A percentile compares a stretch with the other conserved stretches of the same genome.
These are phyloP conservation scores for Coryphaenoides rupestris DNA, from an alignment of 2,113 vertebrate genomes.

Conservation along the genomic window DNA sequence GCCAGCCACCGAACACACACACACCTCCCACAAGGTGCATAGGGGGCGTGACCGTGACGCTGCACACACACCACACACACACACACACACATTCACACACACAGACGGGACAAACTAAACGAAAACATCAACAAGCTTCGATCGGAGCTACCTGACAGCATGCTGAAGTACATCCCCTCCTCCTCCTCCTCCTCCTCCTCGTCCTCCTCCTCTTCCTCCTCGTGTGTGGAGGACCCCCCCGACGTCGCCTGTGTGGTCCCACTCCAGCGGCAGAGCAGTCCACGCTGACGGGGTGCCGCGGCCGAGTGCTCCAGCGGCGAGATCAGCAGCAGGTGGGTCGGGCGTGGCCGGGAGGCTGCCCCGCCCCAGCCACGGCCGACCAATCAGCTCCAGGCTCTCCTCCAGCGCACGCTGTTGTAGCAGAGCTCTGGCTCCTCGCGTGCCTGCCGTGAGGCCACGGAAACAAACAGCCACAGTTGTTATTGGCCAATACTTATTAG, in stretches of 20 bases:
- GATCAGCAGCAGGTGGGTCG: constrained; percentile 73
- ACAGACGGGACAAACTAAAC: too few relatives aligned
- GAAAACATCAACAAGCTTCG: not conserved
- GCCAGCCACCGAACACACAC: too few relatives aligned
- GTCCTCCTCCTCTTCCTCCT: constrained; percentile 84
- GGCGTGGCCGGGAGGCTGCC: constrained; percentile 69
- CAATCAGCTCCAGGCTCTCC: constrained; percentile 78
- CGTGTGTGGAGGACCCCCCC: constrained; percentile 87
- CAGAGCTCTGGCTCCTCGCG: constrained; percentile 79
- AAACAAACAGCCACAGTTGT: too few relatives aligned
- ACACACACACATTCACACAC: too few relatives aligned
- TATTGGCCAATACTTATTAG: too few relatives aligned
- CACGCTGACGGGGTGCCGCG: constrained; percentile 89
- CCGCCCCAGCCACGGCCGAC: constrained; percentile 71
- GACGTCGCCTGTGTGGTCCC: constrained; percentile 95
- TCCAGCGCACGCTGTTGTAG: constrained; percentile 72
- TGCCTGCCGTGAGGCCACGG: constrained; percentile 54
- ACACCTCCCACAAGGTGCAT: too few relatives aligned
- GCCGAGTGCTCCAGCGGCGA: constrained; percentile 78
- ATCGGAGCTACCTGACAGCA: constrained; percentile 80
- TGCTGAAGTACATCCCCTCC: constrained; percentile 78
- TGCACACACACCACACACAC: too few relatives aligned
- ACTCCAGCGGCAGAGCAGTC: constrained; percentile 95
- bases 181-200: constrained; percentile 76
- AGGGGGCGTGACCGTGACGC: constrained; percentile 7